These are phyloP conservation scores for Argya squamiceps DNA, from an alignment of 2,797 vertebrate species.

Conservation along the genomic window DNA sequence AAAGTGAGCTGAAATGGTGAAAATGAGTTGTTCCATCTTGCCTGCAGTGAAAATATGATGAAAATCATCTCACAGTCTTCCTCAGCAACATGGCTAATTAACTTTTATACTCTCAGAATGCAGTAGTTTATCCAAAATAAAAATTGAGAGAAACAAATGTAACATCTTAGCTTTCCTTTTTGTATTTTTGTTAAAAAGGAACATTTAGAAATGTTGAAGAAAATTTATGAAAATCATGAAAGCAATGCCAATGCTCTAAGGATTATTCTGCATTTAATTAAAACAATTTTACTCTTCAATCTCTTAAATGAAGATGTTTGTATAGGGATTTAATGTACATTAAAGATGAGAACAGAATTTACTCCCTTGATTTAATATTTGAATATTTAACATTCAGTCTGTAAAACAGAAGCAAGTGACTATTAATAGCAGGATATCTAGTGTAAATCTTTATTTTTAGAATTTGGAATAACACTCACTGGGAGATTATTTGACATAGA, in stretches of 20 bases:
- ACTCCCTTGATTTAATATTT: neutral
- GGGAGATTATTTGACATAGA: neutral
- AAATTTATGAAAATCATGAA: neutral
- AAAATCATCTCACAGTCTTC: neutral
- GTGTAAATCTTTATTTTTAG: neutral
- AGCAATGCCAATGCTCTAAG: neutral
- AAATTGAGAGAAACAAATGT: neutral
- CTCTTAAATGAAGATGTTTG: neutral
- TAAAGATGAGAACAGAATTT: neutral
- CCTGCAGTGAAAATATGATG: neutral
- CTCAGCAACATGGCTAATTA: neutral
- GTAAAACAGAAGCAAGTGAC: neutral
- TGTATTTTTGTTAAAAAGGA: neutral
- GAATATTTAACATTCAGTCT: neutral
- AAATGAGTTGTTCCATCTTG: neutral
- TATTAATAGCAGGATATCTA: neutral
- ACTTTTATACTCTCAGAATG: neutral
- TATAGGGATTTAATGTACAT: rapidly evolving
- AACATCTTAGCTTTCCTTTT: neutral
- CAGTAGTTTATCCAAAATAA: neutral
- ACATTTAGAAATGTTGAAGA: neutral
- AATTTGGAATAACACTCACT: neutral
- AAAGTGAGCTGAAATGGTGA: neutral
- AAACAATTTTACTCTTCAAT: neutral
- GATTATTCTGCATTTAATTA: neutral